Conservation (phyloP, 2,888 invertebrate genomes). For the Heliconius erato region DNA sequence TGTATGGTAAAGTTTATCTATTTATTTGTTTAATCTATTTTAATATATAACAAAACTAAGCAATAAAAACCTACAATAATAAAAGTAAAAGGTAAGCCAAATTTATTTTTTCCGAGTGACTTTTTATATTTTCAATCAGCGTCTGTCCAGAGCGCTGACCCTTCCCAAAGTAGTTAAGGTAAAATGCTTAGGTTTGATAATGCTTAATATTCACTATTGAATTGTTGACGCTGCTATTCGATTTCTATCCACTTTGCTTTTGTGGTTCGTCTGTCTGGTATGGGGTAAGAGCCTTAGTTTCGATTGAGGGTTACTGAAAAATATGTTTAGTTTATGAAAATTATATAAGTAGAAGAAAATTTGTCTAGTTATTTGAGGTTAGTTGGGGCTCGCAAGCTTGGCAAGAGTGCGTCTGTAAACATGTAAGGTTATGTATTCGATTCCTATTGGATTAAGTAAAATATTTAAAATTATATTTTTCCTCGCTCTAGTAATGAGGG, state of each 20-base stretch:
- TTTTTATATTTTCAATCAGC: constrained; percentile 32
- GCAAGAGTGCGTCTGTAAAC: no score
- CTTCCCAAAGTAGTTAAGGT: constrained; percentile 46
- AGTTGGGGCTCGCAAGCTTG: no score
- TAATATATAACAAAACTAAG: not conserved
- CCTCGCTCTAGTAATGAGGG: no score
- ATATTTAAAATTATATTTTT: no score
- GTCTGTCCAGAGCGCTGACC: constrained; percentile 41
- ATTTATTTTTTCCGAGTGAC: not conserved
- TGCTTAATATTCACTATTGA: constrained; percentile 39
- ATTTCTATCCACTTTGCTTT: constrained; percentile 46
- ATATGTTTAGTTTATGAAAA: not conserved
- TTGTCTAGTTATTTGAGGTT: no score
- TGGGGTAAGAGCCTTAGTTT: constrained; percentile 4
- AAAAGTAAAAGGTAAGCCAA: constrained; percentile 1
- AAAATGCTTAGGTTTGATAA: constrained; percentile 45
- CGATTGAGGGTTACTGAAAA: not conserved
- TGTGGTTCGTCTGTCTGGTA: constrained; percentile 45
- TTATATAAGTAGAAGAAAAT: no score
- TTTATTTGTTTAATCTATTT: no score
- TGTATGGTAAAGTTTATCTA: not conserved
- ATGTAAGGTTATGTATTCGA: no score
- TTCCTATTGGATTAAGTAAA: no score
- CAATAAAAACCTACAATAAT: not conserved
- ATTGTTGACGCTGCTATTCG: constrained; percentile 46